phyloP scores from a whole-genome alignment of 2,888 invertebrate genomes.

The Diplolepis rosae region DNA sequence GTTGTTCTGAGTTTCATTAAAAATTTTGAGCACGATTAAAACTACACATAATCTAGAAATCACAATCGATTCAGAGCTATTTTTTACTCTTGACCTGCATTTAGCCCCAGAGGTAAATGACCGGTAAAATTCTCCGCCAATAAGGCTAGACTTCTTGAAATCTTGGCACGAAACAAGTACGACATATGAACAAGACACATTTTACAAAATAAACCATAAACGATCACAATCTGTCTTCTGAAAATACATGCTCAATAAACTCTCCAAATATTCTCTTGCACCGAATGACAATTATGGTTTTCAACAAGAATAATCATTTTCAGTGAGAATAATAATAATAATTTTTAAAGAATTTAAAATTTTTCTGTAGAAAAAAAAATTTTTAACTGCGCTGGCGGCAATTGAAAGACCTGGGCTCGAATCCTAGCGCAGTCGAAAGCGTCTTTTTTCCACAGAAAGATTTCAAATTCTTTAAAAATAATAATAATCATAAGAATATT shows the following conservation, averaged over 20 bases:
- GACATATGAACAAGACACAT: constrained; percentile 43
- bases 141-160: constrained; percentile 48
- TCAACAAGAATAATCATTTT: no score
- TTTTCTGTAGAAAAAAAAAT: no score
- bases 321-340: no score
- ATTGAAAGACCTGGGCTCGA: no score
- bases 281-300: no score
- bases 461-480: no score
- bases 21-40: background rate
- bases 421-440: no score
- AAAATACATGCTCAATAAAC: background rate
- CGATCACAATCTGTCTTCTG: constrained; percentile 6
- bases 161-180: constrained; percentile 48
- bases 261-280: background rate
- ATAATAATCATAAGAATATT: no score
- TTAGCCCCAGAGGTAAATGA: constrained; percentile 24
- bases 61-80: background rate
- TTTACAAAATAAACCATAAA: constrained; percentile 31
- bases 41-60: background rate
- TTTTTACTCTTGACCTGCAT: background rate
- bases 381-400: no score
- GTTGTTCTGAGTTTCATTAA: background rate
- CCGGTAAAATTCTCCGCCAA: constrained; percentile 50
- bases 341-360: no score
- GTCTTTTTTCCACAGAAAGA: no score